Evolutionary conservation across 2,888 invertebrate species (phyloP).

Genomic region (Acheta domesticus): DNA sequence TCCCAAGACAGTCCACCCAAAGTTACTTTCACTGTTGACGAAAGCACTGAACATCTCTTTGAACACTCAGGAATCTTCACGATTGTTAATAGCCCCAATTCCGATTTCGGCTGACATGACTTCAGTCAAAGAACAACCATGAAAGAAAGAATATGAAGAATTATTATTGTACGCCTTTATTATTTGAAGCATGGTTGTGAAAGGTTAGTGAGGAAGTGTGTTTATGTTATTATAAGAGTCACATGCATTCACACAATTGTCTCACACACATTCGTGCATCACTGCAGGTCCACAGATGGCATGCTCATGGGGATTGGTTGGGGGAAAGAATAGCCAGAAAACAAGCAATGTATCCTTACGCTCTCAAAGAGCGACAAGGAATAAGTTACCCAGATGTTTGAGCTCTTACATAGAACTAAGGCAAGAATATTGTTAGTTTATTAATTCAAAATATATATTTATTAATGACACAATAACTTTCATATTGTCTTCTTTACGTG

Average conservation of each 20-base stretch:
- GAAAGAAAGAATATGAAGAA: too few relatives aligned
- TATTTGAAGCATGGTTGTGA: too few relatives aligned
- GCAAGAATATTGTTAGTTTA: too few relatives aligned
- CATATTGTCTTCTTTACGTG: too few relatives aligned
- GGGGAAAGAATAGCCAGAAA: slow-evolving; percentile 11
- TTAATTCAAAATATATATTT: too few relatives aligned
- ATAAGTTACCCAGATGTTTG: background rate
- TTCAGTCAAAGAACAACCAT: too few relatives aligned
- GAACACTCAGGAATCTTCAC: background rate
- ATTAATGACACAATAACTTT: too few relatives aligned
- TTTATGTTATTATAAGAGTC: background rate
- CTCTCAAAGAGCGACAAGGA: background rate
- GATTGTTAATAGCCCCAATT: background rate
- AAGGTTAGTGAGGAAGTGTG: too few relatives aligned
- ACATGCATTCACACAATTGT: background rate
- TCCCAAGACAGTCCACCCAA: background rate
- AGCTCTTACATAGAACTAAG: too few relatives aligned
- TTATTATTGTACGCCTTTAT: too few relatives aligned
- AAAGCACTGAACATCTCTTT: too few relatives aligned
- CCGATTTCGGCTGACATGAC: background rate
- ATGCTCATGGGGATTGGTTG: slow-evolving; percentile 11
- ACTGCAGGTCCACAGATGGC: background rate
- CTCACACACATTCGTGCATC: background rate
- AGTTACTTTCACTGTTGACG: background rate
- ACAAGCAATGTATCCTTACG: background rate